Evolutionary conservation across 2,888 invertebrate genomes (phyloP), one percentile per base, ranked within the genome.

Genomic region (Adineta ricciae): DNA sequence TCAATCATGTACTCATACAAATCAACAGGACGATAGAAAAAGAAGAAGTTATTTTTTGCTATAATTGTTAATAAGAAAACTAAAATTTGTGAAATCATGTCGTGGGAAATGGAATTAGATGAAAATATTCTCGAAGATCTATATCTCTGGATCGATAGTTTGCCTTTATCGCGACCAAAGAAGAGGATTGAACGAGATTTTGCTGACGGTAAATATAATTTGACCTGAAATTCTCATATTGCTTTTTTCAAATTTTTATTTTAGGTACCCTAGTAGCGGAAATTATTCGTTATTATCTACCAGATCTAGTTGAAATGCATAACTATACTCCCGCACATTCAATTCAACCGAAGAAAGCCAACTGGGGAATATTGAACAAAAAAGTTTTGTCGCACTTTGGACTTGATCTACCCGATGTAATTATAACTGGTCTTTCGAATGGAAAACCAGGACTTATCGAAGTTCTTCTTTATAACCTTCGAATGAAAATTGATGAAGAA

Each of bases 271-370:
- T 83, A 38, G 85, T 85, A 14, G 85, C 83, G 19, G 87, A 87
- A 83, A 84, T 87, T 27, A 52, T 87, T 1, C 86, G 87, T 24
- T 86, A 87, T 78, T 86, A 85, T 85, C 82, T 86, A 54, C 87
- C 87, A 11, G 56, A 84, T 32, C 82, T 73, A 49, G 85, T 87
- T 27, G 86, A 87, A n/a, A 78, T 87, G n/a, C 86, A 87, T 83
- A 87, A 87, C 78, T 87, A 86, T 46, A 84, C 87, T 11, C 86
- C 86, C 64, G 86, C 87, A 19, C 85, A 86, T 84, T 84, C 64
- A 38, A 52, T 85, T 9, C 83, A 84, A 46, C 83, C 72, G 83
- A 87, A 87, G 84, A 83, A 84, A 32, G 73, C 85, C 21, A 87
- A 87, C 64, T 87, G 87, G 87, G 84, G 84, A 27, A 50, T 73